Percentiles rank a stretch among this genome's conserved stretches.
phyloP scores from a whole-genome alignment of 2,888 invertebrate species.

The Dione vanillae region DNA sequence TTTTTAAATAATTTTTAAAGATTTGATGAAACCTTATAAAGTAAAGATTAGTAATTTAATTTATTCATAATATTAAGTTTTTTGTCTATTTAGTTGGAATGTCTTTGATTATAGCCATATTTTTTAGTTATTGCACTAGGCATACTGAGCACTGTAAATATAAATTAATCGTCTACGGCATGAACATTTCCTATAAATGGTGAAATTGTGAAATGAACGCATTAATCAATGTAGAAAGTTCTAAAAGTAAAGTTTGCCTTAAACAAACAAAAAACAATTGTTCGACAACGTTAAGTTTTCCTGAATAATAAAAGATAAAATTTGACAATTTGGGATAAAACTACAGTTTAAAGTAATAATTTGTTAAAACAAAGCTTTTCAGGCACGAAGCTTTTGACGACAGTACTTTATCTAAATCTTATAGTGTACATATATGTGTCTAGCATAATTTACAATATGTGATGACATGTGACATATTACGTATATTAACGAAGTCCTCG shows the following conservation, averaged over 20 bases:
- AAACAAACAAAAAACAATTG: not conserved
- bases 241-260: not conserved
- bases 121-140: too few species aligned
- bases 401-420: slow-evolving; percentile 7
- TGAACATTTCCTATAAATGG: not conserved
- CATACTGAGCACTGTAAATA: not conserved
- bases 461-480: slow-evolving; percentile 26
- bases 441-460: slow-evolving; percentile 8
- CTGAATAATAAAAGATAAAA: not conserved
- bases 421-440: slow-evolving; percentile 20
- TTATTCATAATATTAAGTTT: too few species aligned
- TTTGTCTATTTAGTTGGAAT: too few species aligned
- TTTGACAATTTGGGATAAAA: not conserved
- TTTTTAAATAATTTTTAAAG: too few species aligned
- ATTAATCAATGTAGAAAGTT: not conserved
- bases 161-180: not conserved
- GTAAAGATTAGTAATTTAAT: too few species aligned
- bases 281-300: not conserved
- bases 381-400: not conserved
- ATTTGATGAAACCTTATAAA: too few species aligned
- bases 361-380: not conserved
- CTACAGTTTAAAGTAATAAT: not conserved
- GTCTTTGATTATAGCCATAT: too few species aligned
- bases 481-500: slow-evolving; percentile 3
- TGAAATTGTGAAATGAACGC: not conserved